Conservation (phyloP, 1,140 invertebrate species). For the Drosophila kohkoa region DNA sequence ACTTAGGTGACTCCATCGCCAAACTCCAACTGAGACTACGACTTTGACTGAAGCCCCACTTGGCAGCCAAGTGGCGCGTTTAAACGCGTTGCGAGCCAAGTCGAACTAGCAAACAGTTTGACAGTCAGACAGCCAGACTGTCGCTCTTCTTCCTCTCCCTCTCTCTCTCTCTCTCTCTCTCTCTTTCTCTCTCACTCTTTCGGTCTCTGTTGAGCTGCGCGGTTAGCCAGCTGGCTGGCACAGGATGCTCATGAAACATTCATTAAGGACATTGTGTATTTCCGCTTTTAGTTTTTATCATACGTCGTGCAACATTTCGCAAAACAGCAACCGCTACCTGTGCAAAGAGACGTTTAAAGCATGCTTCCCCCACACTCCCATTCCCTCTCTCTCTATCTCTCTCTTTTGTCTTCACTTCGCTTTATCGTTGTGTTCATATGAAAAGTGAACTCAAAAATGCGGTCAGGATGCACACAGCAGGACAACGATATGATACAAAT, state of each 20-base stretch:
- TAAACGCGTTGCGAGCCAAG: slow-evolving; percentile 13
- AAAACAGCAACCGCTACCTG: background rate
- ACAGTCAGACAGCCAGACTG: background rate
- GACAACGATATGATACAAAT: slow-evolving; percentile 14
- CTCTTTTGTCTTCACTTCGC: background rate
- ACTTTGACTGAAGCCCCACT: slow-evolving; percentile 19
- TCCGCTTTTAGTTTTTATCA: slow-evolving; percentile 52
- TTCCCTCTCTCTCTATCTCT: background rate
- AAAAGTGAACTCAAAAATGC: slow-evolving; percentile 14
- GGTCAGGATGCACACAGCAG: slow-evolving; percentile 15
- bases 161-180: background rate
- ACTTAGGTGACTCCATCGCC: slow-evolving; percentile 50
- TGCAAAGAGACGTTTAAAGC: slow-evolving; percentile 8
- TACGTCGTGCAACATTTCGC: slow-evolving; percentile 33
- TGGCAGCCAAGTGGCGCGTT: slow-evolving; percentile 38
- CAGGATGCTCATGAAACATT: slow-evolving; percentile 76
- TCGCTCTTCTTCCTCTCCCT: background rate
- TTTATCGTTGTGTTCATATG: background rate
- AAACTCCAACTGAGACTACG: background rate
- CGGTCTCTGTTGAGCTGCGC: background rate
- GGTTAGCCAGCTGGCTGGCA: background rate
- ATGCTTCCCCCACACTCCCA: too few relatives aligned
- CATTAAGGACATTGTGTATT: slow-evolving; percentile 66
- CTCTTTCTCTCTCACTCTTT: background rate
- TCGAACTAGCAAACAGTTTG: background rate